Conservation (phyloP, 2,113 vertebrate genomes). For the Nycticebus coucang region DNA sequence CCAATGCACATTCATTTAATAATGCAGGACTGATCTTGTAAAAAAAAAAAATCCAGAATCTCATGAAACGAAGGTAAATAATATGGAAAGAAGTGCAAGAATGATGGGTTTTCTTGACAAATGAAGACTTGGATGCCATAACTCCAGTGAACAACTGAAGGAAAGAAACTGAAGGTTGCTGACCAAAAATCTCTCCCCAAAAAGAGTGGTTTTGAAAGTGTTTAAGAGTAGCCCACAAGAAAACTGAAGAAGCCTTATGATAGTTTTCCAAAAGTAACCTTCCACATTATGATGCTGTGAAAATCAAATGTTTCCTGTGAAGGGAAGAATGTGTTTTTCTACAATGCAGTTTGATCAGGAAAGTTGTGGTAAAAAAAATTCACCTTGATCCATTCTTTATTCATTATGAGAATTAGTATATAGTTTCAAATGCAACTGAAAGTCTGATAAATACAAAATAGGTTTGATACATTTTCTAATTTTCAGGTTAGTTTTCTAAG, state of each 20-base stretch:
- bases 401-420: constrained; percentile 9
- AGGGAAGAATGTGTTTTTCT: neutral
- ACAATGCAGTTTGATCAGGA: neutral
- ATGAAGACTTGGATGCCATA: neutral
- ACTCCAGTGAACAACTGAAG: neutral
- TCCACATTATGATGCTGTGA: neutral
- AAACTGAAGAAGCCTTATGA: neutral
- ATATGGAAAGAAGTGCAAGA: neutral
- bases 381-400: neutral
- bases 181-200: neutral
- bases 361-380: neutral
- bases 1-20: neutral
- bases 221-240: neutral
- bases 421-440: neutral
- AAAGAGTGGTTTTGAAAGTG: neutral
- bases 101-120: neutral
- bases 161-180: neutral
- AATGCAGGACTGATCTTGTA: neutral
- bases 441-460: constrained; percentile 27
- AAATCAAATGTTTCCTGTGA: neutral
- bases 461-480: neutral
- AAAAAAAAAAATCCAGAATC: neutral
- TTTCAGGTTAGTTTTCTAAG: constrained; percentile 24
- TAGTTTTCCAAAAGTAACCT: neutral
- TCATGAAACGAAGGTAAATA: neutral